These are phyloP conservation scores for Ceratosolen solmsi DNA, from an alignment of 1,140 invertebrate genomes.

Conservation along the genomic window DNA sequence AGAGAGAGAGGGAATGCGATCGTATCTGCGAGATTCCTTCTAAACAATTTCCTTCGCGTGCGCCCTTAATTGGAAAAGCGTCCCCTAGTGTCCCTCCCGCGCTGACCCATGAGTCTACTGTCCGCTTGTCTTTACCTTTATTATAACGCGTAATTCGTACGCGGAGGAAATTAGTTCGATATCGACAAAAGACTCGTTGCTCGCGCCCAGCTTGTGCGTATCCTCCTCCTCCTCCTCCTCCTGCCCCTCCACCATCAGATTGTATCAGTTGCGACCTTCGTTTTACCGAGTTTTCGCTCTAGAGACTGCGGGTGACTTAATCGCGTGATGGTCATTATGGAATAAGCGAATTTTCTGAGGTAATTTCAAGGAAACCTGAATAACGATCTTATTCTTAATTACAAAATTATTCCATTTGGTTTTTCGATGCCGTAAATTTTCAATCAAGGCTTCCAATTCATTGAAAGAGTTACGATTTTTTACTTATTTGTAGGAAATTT, in stretches of 20 bases:
- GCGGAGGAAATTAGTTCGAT: not conserved
- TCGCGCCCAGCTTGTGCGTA: not conserved
- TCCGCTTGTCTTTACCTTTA: not conserved
- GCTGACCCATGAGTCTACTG: not conserved
- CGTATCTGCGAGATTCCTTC: conserved; percentile 58
- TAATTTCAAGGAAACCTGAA: not conserved
- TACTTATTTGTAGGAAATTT: not conserved
- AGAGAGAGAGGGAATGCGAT: conserved; percentile 53
- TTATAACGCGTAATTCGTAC: not conserved
- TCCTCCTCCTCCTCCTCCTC: too few species aligned
- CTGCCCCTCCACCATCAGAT: too few species aligned
- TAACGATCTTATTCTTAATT: not conserved
- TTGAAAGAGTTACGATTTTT: not conserved
- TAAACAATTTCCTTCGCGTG: conserved; percentile 70
- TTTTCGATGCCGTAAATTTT: not conserved
- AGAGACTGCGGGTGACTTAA: not conserved
- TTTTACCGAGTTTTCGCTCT: not conserved
- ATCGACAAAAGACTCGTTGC: not conserved
- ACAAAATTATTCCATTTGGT: not conserved
- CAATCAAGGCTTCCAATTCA: not conserved
- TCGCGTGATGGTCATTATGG: not conserved
- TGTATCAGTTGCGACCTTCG: not conserved
- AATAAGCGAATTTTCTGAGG: not conserved
- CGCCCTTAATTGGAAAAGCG: conserved; percentile 66
- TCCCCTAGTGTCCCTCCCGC: conserved; percentile 34